Evolutionary conservation across 2,113 vertebrate species (phyloP).

Genomic region (Eleginops maclovinus): DNA sequence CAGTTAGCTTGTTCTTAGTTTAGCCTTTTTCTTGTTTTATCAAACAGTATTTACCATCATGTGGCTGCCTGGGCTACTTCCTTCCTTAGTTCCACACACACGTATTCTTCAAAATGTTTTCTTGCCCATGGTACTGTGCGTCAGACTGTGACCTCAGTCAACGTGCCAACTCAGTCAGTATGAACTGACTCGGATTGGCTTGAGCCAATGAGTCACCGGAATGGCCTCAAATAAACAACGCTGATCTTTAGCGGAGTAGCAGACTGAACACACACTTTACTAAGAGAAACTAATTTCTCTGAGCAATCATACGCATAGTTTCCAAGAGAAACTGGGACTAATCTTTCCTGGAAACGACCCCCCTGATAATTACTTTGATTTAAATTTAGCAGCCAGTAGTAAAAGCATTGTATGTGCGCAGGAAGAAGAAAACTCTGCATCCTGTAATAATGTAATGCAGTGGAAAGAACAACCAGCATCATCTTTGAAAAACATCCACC

Average conservation of each 20-base stretch:
- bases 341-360: constrained; percentile 10
- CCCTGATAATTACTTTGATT: constrained; percentile 18
- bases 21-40: constrained; percentile 6
- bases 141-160: constrained; percentile 44
- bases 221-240: constrained; percentile 51
- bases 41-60: constrained; percentile 1
- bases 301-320: background rate
- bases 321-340: constrained; percentile 45
- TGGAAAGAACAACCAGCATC: background rate
- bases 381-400: constrained; percentile 15
- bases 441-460: background rate
- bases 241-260: constrained; percentile 31
- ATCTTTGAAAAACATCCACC: background rate
- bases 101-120: constrained; percentile 20
- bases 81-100: constrained; percentile 6
- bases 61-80: constrained; percentile 9
- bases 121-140: constrained; percentile 5
- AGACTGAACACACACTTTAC: background rate
- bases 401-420: background rate
- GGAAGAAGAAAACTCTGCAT: background rate
- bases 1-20: background rate
- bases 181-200: constrained; percentile 28
- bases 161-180: constrained; percentile 46
- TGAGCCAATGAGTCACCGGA: constrained; percentile 52
- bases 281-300: background rate